phyloP scores from a whole-genome alignment of 2,113 vertebrate genomes.

The Vulpes ferrilata region DNA sequence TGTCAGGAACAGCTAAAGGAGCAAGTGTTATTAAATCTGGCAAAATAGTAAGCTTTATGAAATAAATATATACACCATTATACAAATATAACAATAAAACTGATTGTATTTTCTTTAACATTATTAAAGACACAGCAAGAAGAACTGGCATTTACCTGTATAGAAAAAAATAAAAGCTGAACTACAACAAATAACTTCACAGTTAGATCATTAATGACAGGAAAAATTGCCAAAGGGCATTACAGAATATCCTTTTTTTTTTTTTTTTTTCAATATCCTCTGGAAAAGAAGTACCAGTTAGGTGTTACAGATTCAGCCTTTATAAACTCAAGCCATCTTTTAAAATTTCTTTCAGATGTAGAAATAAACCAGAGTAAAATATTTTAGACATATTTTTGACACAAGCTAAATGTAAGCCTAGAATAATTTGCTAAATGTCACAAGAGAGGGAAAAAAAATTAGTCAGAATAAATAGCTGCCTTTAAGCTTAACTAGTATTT shows the following conservation, averaged over 20 bases:
- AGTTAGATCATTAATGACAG: conserved; percentile 37
- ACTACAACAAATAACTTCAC: not conserved
- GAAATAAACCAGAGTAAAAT: conserved; percentile 74
- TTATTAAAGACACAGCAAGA: conserved; percentile 2
- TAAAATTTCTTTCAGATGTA: conserved; percentile 70
- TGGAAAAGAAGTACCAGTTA: conserved; percentile 40
- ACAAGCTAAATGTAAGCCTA: conserved; percentile 76
- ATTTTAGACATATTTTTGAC: conserved; percentile 78
- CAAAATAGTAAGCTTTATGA: not conserved
- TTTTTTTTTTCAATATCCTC: not conserved
- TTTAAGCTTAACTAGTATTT: conserved; percentile 75
- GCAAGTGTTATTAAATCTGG: not conserved
- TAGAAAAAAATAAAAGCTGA: conserved; percentile 23
- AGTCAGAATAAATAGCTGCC: conserved; percentile 72
- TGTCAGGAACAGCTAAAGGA: not conserved
- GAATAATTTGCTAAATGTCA: conserved; percentile 81
- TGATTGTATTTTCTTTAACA: not conserved
- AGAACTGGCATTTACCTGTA: not conserved
- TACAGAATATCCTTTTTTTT: not conserved
- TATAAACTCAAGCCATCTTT: conserved; percentile 55
- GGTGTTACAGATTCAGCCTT: conserved; percentile 23
- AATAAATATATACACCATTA: not conserved
- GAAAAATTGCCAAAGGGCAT: conserved; percentile 36
- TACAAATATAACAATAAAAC: conserved; percentile 31
- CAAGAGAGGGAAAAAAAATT: conserved; percentile 66